A percentile compares a stretch with the other conserved stretches of the same genome.
These are phyloP conservation scores for Sitophilus oryzae DNA, from an alignment of 1,140 invertebrate genomes.

Conservation along the genomic window DNA sequence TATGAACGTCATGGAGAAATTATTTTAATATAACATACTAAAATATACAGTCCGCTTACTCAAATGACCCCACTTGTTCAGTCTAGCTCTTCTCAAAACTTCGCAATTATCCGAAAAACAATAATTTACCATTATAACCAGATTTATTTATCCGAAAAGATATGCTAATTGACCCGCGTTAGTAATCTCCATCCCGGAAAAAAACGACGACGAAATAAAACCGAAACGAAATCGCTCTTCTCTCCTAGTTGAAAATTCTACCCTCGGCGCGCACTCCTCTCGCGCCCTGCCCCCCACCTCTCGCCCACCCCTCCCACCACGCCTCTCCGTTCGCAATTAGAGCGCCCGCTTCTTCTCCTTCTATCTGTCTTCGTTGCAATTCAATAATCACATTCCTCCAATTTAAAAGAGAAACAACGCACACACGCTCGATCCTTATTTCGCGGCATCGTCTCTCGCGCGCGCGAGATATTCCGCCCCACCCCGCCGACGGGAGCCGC, in stretches of 20 bases:
- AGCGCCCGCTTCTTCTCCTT: slow-evolving; percentile 11
- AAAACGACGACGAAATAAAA: no score
- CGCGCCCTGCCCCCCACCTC: not conserved
- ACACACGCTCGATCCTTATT: not conserved
- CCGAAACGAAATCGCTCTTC: no score
- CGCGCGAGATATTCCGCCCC: not conserved
- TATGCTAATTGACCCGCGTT: no score
- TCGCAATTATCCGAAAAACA: no score
- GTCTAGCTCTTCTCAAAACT: no score
- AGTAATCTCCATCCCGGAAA: no score
- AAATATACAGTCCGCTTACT: no score
- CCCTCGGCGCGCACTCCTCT: not conserved
- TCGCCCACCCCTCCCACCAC: not conserved
- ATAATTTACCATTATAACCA: no score
- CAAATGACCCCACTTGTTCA: no score
- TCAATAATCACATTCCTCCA: slow-evolving; percentile 25
- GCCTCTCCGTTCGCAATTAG: not conserved
- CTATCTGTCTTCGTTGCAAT: slow-evolving; percentile 14
- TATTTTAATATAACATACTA: no score
- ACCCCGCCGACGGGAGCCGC: not conserved
- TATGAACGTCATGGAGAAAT: no score
- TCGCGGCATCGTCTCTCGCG: slow-evolving; percentile 3
- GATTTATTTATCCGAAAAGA: no score
- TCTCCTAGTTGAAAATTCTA: not conserved
- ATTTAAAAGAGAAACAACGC: slow-evolving; percentile 26